Percentiles rank a stretch among this genome's conserved stretches.
phyloP scores from a whole-genome alignment of 2,113 vertebrate genomes.

The Petromus typicus region DNA sequence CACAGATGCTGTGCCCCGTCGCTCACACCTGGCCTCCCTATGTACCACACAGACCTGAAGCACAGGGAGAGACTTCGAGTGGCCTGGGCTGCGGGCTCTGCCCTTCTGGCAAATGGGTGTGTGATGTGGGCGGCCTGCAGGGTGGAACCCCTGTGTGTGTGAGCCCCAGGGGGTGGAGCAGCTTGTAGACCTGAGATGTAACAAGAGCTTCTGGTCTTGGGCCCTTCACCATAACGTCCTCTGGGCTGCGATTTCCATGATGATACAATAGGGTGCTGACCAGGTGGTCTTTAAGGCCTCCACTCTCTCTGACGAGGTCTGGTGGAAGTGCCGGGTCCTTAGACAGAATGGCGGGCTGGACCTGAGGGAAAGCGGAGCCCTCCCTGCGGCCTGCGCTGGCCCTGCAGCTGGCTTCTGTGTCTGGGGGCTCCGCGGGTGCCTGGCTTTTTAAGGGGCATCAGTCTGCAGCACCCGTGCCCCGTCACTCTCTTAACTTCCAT shows the following conservation, averaged over 20 bases:
- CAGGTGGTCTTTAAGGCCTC: not conserved
- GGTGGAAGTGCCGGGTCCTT: not conserved
- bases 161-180: not conserved
- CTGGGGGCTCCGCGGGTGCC: not conserved
- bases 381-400: not conserved
- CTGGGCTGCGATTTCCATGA: not conserved
- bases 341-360: not conserved
- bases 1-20: not conserved
- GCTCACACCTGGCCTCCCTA: not conserved
- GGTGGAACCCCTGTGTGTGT: not conserved
- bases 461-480: rapidly evolving
- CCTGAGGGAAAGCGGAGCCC: not conserved
- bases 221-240: too few species aligned
- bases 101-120: not conserved
- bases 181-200: not conserved
- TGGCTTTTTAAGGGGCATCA: not conserved
- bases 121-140: not conserved
- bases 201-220: not conserved
- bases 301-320: not conserved
- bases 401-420: not conserved
- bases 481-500: not conserved
- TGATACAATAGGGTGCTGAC: not conserved
- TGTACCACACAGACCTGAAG: not conserved
- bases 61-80: not conserved
- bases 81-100: not conserved